phyloP scores from a whole-genome alignment of 2,888 invertebrate genomes.

The Trachelus iudaicus region DNA sequence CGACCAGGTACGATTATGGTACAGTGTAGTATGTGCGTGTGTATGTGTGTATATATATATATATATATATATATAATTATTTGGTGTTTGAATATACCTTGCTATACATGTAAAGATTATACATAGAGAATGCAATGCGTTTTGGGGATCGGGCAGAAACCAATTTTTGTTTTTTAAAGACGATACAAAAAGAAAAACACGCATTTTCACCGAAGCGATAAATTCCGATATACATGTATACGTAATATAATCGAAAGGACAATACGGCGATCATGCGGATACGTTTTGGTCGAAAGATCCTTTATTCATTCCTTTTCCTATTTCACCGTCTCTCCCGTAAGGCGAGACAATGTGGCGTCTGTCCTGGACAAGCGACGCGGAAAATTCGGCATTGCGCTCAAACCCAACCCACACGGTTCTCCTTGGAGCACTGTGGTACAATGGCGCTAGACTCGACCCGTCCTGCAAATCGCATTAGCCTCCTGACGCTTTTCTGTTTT shows the following conservation, averaged over 20 bases:
- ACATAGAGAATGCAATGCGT: background rate
- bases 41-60: too few relatives aligned
- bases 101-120: background rate
- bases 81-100: background rate
- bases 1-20: background rate
- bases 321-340: conserved; percentile 10
- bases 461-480: conserved; percentile 50
- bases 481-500: conserved; percentile 48
- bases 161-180: background rate
- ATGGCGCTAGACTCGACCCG: conserved; percentile 9
- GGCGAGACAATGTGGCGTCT: conserved; percentile 48
- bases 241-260: background rate
- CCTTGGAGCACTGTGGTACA: background rate
- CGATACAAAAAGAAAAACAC: background rate
- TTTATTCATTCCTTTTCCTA: conserved; percentile 8
- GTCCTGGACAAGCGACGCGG: conserved; percentile 42
- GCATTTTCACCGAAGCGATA: background rate
- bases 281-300: conserved; percentile 6
- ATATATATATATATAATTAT: background rate
- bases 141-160: background rate
- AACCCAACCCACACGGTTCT: conserved; percentile 25
- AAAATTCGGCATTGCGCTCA: conserved; percentile 49
- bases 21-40: background rate
- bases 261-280: background rate
- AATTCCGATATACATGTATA: background rate